Base-by-base conservation (phyloP, 2,797 vertebrate genomes). In the Taenioides sp. region DNA sequence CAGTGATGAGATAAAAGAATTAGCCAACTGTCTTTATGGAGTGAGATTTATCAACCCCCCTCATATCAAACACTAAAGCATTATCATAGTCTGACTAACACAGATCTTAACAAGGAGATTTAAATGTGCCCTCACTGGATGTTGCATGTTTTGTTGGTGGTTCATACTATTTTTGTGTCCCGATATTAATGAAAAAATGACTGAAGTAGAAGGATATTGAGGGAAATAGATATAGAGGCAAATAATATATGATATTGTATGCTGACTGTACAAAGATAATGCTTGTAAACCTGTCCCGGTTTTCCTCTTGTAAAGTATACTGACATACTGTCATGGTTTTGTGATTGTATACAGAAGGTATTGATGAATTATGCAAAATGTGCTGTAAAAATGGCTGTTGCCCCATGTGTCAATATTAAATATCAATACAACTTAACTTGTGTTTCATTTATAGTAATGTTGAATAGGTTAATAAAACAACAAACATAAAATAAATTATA, bases 331-430 rank as follows among this genome's bases (percentile, higher is more conserved):
- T 97, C 94, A 96, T 96, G 94, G 94, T 98, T 98, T 97, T 95
- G 97, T 99, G 97, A 93, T 95, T 96, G 95, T 97, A 97, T 92
- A 97, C 96, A 97, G 94, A 93, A 95, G 94, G 95, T 98, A 96
- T 95, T 96, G 94, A 96, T 93, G 95, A 95, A 90, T 96, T 97
- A 97, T 96, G 94, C 96, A 98, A 96, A 96, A 93, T 94, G 96
- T 99, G 96, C 94, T 96, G 95, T 97, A 96, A 93, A 96, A 97
- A 94, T 96, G 95, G 95, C 94, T 97, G 95, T 96, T 94, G 93
- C 91, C 90, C 86, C 81, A 95, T 95, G 95, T 96, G 95, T 95
- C 93, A 95, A 90, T 92, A 98, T 97, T 99, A 98, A 98, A 99
- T 96, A 97, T 94, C 93, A 94, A 94, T 96, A 95, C 91, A 91